Base-by-base conservation (phyloP, 1,140 invertebrate species). In the Ruditapes philippinarum region DNA sequence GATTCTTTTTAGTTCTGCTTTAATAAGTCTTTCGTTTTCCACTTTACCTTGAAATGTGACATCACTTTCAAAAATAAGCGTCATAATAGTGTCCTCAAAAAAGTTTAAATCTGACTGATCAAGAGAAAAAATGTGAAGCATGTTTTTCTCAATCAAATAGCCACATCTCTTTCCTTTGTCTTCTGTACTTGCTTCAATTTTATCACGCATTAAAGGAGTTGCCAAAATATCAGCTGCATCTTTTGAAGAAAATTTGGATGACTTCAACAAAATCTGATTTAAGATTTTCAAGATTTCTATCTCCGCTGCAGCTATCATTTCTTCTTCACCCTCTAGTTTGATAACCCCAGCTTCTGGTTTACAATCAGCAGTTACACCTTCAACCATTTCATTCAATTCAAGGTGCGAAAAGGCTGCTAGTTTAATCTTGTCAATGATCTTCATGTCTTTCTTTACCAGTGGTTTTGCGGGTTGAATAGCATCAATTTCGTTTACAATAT, bases 1-100 rank as follows among this genome's bases (percentile, higher is more conserved):
- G 5, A 81, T 65, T 25, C n/a, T 22, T 65, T 81, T 40, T 0
- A 81, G 0, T 11, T 40, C 65, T 28, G 40, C n/a, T 42, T 62
- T 54, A 5, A 81, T n/a, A 65, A 42, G 17, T 5, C 38, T 40
- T 62, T 42, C 33, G 19, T 81, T 40, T n/a, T 38, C n/a, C 4
- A 81, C 57, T n/a, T 40, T 81, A 40, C 79, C 79, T 62, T 62
- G 28, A 25, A 60, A 28, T 81, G 36, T 62, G 7, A 65, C 22
- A 42, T 62, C 40, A 3, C 40, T 12, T 40, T 28, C 40, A 22
- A 40, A 5, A n/a, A 81, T 19, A 9, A 60, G 38, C 19, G 31
- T 11, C 33, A n/a, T 60, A 38, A 81, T 42, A 7, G 22, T 60
- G 14, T 42, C n/a, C 22, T 65, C 57, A 25, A 81, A 40, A 7